Percentiles rank a stretch among this genome's conserved stretches.
Evolutionary conservation across 2,797 vertebrate genomes (phyloP).

Genomic region (Dendrocincla tyrannina): DNA sequence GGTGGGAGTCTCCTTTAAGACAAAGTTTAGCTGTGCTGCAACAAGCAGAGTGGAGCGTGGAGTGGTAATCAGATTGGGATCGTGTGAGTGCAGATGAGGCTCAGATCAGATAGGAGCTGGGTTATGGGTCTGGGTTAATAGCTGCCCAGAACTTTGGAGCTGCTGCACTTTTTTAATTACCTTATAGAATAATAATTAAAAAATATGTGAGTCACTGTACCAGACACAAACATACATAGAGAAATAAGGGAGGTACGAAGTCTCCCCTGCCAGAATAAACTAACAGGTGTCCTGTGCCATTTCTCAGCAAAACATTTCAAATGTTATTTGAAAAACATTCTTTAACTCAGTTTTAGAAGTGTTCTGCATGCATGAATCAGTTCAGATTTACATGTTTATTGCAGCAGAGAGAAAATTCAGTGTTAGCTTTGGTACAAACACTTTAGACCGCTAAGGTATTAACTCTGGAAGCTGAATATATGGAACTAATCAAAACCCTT

Average conservation of each 20-base stretch:
- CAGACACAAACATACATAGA: neutral
- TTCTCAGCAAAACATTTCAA: neutral
- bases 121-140: conserved; percentile 29
- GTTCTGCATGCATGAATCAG: conserved; percentile 26
- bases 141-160: conserved; percentile 27
- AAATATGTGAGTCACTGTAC: neutral
- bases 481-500: conserved; percentile 52
- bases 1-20: neutral
- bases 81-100: neutral
- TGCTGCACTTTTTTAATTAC: neutral
- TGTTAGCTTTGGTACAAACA: conserved; percentile 1
- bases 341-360: conserved; percentile 14
- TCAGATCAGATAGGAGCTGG: conserved; percentile 1
- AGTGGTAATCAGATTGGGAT: conserved; percentile 12
- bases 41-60: neutral
- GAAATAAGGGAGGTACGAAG: neutral
- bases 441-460: conserved; percentile 1
- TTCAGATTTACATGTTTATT: conserved; percentile 40
- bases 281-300: neutral
- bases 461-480: conserved; percentile 37
- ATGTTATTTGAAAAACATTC: neutral
- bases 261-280: neutral
- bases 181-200: neutral
- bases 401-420: conserved; percentile 46
- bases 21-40: neutral